A percentile compares a stretch with the other conserved stretches of the same genome.
These are phyloP conservation scores for Drosophila rufa DNA, from an alignment of 1,140 invertebrate genomes.

Conservation along the genomic window DNA sequence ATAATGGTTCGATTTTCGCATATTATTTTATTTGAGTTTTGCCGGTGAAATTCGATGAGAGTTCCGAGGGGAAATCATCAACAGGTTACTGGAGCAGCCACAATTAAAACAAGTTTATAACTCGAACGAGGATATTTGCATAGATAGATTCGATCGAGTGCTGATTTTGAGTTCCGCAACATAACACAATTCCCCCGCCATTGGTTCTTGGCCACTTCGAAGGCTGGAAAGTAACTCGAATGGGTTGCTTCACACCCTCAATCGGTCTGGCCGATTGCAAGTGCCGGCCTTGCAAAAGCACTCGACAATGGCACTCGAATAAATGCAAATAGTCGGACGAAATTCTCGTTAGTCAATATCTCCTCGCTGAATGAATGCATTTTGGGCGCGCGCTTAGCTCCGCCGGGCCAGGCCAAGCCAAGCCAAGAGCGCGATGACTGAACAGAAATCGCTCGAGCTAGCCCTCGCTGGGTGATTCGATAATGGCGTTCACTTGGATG, in stretches of 20 bases:
- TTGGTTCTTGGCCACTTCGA: constrained; percentile 9
- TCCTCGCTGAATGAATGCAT: constrained; percentile 43
- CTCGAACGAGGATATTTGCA: constrained; percentile 10
- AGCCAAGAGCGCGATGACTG: constrained; percentile 54
- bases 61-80: constrained; percentile 12
- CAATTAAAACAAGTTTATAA: constrained; percentile 32
- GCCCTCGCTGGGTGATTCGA: constrained; percentile 33
- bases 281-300: constrained; percentile 42
- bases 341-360: constrained; percentile 54
- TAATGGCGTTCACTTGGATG: constrained; percentile 54
- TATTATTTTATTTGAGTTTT: constrained; percentile 32
- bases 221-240: constrained; percentile 13
- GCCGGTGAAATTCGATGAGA: constrained; percentile 9
- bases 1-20: constrained; percentile 20
- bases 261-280: constrained; percentile 22
- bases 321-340: constrained; percentile 51
- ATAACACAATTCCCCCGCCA: neutral
- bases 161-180: constrained; percentile 4
- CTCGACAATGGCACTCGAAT: constrained; percentile 40
- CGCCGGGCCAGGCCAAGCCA: constrained; percentile 2
- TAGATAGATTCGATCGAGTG: neutral
- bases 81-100: constrained; percentile 50
- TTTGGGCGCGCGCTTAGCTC: constrained; percentile 41
- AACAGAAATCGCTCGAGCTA: constrained; percentile 38
- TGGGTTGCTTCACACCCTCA: constrained; percentile 21